phyloP scores from a whole-genome alignment of 2,113 vertebrate species.

The Peromyscus leucopus region DNA sequence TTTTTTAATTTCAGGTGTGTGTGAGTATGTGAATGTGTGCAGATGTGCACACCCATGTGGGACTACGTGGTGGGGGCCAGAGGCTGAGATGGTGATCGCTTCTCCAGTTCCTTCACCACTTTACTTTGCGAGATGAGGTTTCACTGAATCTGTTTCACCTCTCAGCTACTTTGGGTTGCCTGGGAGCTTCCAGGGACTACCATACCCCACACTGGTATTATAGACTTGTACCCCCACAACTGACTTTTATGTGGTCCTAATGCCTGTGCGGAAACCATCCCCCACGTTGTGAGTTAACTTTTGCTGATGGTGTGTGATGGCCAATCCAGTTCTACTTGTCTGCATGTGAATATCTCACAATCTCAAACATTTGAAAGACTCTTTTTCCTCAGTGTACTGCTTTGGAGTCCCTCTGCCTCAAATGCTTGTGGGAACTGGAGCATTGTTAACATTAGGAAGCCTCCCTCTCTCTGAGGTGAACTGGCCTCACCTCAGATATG shows the following conservation, averaged over 20 bases:
- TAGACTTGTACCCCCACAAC: not conserved
- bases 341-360: not conserved
- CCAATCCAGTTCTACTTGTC: not conserved
- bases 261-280: not conserved
- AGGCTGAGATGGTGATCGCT: not conserved
- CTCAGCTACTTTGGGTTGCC: too few relatives aligned
- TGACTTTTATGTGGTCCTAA: not conserved
- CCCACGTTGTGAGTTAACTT: not conserved
- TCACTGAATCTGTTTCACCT: not conserved
- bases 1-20: not conserved
- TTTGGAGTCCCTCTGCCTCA: not conserved
- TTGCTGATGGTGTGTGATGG: not conserved
- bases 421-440: not conserved
- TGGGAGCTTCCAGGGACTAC: not conserved
- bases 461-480: not conserved
- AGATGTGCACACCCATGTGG: not conserved
- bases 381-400: not conserved
- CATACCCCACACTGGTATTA: not conserved
- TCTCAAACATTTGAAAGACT: not conserved
- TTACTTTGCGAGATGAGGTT: not conserved
- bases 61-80: not conserved
- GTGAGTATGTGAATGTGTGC: not conserved
- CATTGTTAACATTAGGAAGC: not conserved
- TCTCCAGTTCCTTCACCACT: too few relatives aligned
- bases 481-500: not conserved